Conservation (phyloP, 2,113 vertebrate species). For the Leucopternis melanops region DNA sequence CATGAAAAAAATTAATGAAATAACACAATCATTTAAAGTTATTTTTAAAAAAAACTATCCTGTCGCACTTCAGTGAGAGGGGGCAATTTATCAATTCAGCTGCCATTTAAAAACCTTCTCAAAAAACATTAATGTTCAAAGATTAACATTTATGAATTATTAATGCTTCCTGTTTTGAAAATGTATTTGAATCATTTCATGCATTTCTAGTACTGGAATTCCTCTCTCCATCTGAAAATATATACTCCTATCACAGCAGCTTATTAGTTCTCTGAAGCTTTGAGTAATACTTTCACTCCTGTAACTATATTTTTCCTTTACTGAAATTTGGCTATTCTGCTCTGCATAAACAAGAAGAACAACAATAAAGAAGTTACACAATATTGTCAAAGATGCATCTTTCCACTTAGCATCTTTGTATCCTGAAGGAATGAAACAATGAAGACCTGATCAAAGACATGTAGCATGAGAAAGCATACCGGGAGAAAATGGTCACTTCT, state of each 20-base stretch:
- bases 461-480: accelerated
- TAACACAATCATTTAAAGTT: not conserved
- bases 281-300: not conserved
- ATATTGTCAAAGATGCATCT: not conserved
- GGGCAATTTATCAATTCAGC: not conserved
- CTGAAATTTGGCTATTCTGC: not conserved
- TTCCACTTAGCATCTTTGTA: not conserved
- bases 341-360: not conserved
- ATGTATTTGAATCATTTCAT: not conserved
- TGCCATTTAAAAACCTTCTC: not conserved
- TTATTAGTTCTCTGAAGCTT: not conserved
- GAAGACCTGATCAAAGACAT: not conserved
- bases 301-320: not conserved
- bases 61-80: not conserved
- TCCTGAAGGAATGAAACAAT: not conserved
- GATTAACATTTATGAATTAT: not conserved
- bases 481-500: not conserved
- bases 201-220: not conserved
- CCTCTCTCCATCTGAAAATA: not conserved
- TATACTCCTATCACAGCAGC: not conserved
- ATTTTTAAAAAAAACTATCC: not conserved
- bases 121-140: not conserved
- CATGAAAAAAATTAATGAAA: not conserved
- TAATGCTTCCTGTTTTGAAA: slow-evolving; percentile 9
- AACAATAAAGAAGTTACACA: not conserved